Evolutionary conservation across 92 coral and sea anemone genomes (phyloP), one percentile per base, ranked within the genome.

Genomic region (Porites lobata): DNA sequence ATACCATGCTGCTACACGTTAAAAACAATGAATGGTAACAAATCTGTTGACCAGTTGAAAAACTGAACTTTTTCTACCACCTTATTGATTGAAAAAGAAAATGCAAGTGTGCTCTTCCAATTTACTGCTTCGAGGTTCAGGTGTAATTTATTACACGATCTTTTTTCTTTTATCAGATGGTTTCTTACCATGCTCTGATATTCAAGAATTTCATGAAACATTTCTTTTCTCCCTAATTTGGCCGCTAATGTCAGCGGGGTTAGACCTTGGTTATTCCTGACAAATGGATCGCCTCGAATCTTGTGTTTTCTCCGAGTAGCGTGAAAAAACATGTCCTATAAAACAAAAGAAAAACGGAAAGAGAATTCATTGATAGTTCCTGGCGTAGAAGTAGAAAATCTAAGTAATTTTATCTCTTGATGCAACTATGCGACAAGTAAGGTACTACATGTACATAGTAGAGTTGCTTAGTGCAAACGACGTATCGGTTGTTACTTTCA

Each of bases 241-340:
- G 98, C 96, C 0, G 98, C 98, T 54, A 95, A 93, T 7, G 98
- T 94, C 15, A 95, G 79, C 13, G 98, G 96, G 14, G 98, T 93
- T 57, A 93, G 85, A 1, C 98, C 94, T 18, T 59, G 72, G 18
- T 89, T 15, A 69, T 95, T 95, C 22, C 76, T 86, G n/a, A 79
- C 69, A 12, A 78, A n/a, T 4, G 91, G 63, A 43, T 95, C 90
- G 2, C 78, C 96, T 7, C 90, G 91, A 5, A 86, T 84, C 80
- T 93, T 93, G 86, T 95, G 98, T 66, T 89, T 95, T 8, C 98
- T 84, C 24, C 80, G 93, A 5, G 94, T 53, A 11, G 90, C 93
- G 26, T 93, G 96, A 17, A 69, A 32, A 85, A 88, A 88, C 98
- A 95, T 95, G 26, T 93, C 98, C 98, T 95, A 63, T 21, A 78